A percentile compares a stretch with the other conserved stretches of the same genome.
Conservation (phyloP, 2,113 vertebrate species). For the Aplodontia rufa region DNA sequence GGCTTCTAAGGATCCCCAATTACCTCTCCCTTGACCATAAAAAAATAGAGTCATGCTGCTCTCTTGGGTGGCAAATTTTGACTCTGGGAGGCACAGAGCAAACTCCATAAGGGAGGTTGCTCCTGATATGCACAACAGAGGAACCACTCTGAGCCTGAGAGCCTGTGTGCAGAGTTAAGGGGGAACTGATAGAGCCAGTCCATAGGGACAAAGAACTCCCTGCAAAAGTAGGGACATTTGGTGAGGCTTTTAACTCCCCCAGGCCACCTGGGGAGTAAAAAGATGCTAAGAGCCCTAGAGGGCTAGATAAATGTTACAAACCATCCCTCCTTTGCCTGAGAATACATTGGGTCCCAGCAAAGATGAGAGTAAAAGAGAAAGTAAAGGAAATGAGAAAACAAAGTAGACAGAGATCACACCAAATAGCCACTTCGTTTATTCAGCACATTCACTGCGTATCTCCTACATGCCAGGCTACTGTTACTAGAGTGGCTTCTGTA, state of each 20-base stretch:
- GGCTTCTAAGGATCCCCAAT: not conserved
- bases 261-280: not conserved
- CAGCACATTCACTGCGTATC: not conserved
- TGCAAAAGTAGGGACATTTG: not conserved
- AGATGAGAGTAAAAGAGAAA: not conserved
- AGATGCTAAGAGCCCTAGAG: not conserved
- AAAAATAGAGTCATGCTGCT: not conserved
- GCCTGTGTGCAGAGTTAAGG: not conserved
- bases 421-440: conserved; percentile 66
- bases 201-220: not conserved
- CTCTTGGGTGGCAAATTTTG: not conserved
- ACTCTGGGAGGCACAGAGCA: not conserved
- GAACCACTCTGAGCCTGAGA: not conserved
- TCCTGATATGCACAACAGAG: not conserved
- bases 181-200: not conserved
- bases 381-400: not conserved
- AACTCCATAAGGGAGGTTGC: not conserved
- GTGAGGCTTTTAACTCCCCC: not conserved
- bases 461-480: not conserved
- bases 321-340: not conserved
- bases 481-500: not conserved
- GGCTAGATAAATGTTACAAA: not conserved
- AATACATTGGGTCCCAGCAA: not conserved
- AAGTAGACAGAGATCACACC: not conserved
- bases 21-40: not conserved